Evolutionary conservation across 2,113 vertebrate genomes (phyloP), one percentile per base, ranked within the genome.

Genomic region (Athene noctua): DNA sequence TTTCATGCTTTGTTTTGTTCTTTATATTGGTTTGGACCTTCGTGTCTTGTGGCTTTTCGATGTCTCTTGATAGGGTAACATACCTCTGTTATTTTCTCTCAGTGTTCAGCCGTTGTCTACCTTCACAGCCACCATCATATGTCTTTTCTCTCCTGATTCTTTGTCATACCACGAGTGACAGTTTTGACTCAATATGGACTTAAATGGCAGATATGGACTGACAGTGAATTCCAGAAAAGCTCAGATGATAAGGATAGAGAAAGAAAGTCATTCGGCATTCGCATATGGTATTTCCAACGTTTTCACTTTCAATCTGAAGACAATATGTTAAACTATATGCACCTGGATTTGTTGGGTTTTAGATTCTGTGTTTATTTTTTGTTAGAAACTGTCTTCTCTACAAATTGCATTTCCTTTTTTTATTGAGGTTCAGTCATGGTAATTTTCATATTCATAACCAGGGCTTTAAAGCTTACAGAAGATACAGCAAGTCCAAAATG

Each of bases 151-250:
- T 80, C 19, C 62, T 55, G 44, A 52, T 75, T 91, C 58, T 90
- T 81, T 92, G 30, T 63, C 15, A 49, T 0, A 1, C 9, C 17
- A 26, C 0, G 0, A 94, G 27, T 26, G 52, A 52, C 18, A 47
- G 36, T 77, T 93, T 80, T 84, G 59, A 61, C 0, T 1, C 36
- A 66, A 36, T 58, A 15, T 57, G 22, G 42, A 57, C 34, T 86
- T 42, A 90, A 85, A 88, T 73, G 80, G n/a, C 38, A 84, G 13
- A 18, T 15, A 55, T 67, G 49, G 66, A 18, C 30, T 67, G 27
- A 15, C 6, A 32, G 26, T 75, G 62, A 66, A 46, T 61, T 91
- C 32, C 25, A 77, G 58, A 75, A 84, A 61, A 85, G 21, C 52
- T 80, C 32, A 32, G 40, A 46, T 62, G 29, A 42, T 83, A 44